Evolutionary conservation across 1,140 invertebrate species (phyloP), one percentile per base, ranked within the genome.

Genomic region (Octopus sinensis): DNA sequence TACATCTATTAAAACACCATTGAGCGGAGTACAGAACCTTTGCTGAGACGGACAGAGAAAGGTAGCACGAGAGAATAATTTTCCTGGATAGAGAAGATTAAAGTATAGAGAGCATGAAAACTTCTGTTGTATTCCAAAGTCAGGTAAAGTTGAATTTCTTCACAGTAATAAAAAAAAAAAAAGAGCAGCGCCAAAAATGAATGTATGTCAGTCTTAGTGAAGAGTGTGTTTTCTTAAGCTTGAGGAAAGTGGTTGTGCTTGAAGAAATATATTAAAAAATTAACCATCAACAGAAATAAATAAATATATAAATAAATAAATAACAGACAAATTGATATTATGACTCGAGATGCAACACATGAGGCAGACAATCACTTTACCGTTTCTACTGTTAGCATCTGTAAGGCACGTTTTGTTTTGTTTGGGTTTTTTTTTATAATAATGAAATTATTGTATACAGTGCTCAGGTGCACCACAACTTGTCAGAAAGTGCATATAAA

Each of bases 91-190:
- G 7, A 10, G 6, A 5, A 71, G 6, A 0, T 4, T n/a, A 71
- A 71, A 71, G 13, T 12, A 10, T n/a, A 71, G 13, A 6, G 30
- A 71, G 13, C 30, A 13, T n/a, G 68, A 23, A 71, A 62, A 71
- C 30, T 43, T 43, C 30, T 43, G 30, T 43, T 43, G 30, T 43
- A 43, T 71, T 71, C 68, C 68, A 71, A 71, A 6, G 68, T 6
- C 68, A 71, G 30, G 56, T 23, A 76, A 76, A 76, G 76, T 53
- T 77, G 52, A 13, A 77, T 53, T 77, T 77, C 30, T 51, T 77
- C 52, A 77, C 23, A 77, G 52, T 1, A 77, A 77, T 4, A n/a
- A 52, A 51, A n/a, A 51, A n/a, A 43, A 62, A 10, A 3, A 3
- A 62, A 62, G 3, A 62, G 30, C 7, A 71, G 30, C 30, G 13